Base-by-base conservation (phyloP, 23 tunicate genomes). In the Ciona savignyi region DNA sequence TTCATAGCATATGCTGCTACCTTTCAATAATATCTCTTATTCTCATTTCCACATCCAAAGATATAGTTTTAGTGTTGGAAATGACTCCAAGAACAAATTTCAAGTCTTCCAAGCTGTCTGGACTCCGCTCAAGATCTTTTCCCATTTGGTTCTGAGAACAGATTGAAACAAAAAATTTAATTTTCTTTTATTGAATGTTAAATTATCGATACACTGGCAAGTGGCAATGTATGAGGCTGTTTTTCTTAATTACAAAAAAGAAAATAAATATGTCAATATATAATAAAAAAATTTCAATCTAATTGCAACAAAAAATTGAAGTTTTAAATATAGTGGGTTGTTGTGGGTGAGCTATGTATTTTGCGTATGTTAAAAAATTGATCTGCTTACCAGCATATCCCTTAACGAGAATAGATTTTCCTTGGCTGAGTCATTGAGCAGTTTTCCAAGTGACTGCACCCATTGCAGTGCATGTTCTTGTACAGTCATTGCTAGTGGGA, bases 11-110 rank as follows among this genome's bases (percentile, higher is more conserved):
- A n/a, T n/a, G n/a, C n/a, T n/a, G n/a, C 30, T 32, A 85, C 97
- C 98, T 71, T 82, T 93, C 98, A 15, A 78, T 64, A n/a, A 93
- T 93, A 77, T 93, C 98, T 29, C 68, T 71, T 11, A 93, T 86
- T 30, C 81, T 73, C 74, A 77, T 81, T 63, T 93, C 98, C 31
- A 93, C 93, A 74, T 93, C 93, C 25, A 93, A 66, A 1, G 98
- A 93, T 49, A 81, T 81, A 15, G 70, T 67, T 74, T 86, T 93
- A 21, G 73, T 93, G 69, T 81, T 93, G 0, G 98, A 60, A 63
- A 93, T 93, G 4, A 67, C 79, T 1, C 85, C 85, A 25, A 93
- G 75, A 24, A 93, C 93, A 67, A 81, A 79, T 75, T 93, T 93
- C 35, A 93, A 68, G 66, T 93, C 98, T 83, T 93, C 98, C 68